A percentile compares a stretch with the other conserved stretches of the same genome.
These are phyloP conservation scores for Halocynthia aurantium DNA, from an alignment of 23 tunicate species.

Conservation along the genomic window DNA sequence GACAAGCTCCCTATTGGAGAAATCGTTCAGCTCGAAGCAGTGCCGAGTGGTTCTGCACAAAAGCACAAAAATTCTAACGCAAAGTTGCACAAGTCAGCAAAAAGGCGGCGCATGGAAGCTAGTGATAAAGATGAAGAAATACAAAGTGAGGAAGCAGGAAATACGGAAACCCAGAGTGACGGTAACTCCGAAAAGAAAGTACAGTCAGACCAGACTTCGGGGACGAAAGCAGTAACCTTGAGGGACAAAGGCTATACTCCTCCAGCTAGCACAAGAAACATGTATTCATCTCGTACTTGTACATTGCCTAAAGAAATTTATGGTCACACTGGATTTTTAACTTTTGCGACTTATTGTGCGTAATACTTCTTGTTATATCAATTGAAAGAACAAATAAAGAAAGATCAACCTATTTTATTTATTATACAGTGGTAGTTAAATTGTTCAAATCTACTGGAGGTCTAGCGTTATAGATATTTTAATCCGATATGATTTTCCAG, in stretches of 20 bases:
- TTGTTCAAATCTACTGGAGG: no score
- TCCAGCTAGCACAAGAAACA: constrained; percentile 50
- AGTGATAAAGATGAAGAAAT: background rate
- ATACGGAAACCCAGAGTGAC: background rate
- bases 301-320: constrained; percentile 77
- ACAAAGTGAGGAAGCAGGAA: background rate
- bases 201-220: background rate
- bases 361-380: background rate
- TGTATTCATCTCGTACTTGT: constrained; percentile 56
- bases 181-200: constrained; percentile 8
- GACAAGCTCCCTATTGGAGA: constrained; percentile 69
- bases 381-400: no score
- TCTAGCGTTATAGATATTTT: no score
- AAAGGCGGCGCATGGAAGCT: background rate
- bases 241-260: constrained; percentile 18
- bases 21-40: constrained; percentile 16
- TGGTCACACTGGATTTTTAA: constrained; percentile 94
- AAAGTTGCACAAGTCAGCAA: background rate
- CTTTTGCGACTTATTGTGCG: constrained; percentile 66
- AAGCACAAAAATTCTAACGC: background rate
- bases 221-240: no score
- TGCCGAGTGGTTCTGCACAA: background rate
- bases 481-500: no score
- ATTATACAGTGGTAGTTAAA: no score
- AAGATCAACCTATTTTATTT: no score